Evolutionary conservation across 1,140 invertebrate species (phyloP), one percentile per base, ranked within the genome.

Genomic region (Psilanteris sp.): DNA sequence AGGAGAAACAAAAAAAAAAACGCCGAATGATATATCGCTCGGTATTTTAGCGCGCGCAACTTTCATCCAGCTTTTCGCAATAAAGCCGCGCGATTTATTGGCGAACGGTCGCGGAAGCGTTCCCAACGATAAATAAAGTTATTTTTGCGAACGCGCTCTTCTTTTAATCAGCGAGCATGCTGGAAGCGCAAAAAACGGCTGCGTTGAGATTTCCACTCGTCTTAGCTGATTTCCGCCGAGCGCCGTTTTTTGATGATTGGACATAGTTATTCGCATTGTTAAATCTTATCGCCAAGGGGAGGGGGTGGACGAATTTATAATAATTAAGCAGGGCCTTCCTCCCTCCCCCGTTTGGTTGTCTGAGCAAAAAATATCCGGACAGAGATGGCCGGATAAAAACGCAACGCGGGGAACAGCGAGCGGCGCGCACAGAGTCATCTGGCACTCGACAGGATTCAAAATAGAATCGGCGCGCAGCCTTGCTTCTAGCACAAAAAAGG

Each of bases 401-500:
- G 54, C 54, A 76, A 77, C 55, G 36, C 43, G 44, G 20, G 67
- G 52, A 52, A 62, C 31, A 44, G 70, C 55, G 59, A 74, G 72
- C 78, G 64, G 57, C 75, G 59, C 74, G 74, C 79, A 71, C 79
- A 81, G 79, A 86, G 84, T 87, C 85, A 87, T 88, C 86, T 87
- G 86, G 85, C 82, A 85, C 83, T 87, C 84, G 84, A 82, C 84
- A 81, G 81, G 64, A 84, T 87, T 87, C 78, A 82, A 87, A 87
- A 88, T 86, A 87, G 86, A 87, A 81, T 75, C 76, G 48, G 54
- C 61, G 76, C 72, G 34, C 61, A 76, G 59, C 64, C 57, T 52
- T 67, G 46, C 39, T 68, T 78, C 50, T 66, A 29, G 44, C 39
- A 50, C 44, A 77, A 48, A 83, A 78, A 77, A 80, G 66, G 57